phyloP scores from a whole-genome alignment of 2,113 vertebrate species.

The Columba janthina region DNA sequence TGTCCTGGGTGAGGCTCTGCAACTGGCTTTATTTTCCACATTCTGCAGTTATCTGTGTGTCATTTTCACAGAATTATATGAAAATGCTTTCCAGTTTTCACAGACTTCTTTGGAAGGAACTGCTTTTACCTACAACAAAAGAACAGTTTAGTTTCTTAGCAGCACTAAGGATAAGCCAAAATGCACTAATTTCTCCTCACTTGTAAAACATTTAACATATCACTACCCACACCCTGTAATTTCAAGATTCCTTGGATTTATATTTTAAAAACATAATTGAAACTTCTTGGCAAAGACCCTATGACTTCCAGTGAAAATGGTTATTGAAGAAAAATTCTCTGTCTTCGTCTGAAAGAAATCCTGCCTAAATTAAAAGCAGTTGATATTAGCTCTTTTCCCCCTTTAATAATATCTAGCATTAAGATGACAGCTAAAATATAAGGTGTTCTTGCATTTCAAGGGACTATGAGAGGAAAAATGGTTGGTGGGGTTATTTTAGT shows the following conservation, averaged over 20 bases:
- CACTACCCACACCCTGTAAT: conserved; percentile 65
- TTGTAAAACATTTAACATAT: conserved; percentile 70
- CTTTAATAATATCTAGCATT: conserved; percentile 43
- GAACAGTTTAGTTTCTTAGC: conserved; percentile 51
- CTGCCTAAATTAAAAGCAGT: conserved; percentile 48
- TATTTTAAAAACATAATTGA: conserved; percentile 66
- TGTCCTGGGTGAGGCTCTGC: conserved; percentile 26
- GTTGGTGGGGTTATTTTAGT: conserved; percentile 40
- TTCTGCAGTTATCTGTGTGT: conserved; percentile 2
- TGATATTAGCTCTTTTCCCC: conserved; percentile 62
- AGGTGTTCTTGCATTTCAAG: conserved; percentile 38
- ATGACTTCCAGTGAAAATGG: conserved; percentile 48
- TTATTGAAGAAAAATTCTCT: conserved; percentile 37
- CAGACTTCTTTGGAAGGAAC: conserved; percentile 12
- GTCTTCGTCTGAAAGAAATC: conserved; percentile 32
- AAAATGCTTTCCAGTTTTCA: conserved; percentile 39
- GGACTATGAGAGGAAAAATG: not conserved
- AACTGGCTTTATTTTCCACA: not conserved
- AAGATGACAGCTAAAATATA: conserved; percentile 36
- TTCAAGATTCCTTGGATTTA: conserved; percentile 64
- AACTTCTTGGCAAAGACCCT: conserved; percentile 43
- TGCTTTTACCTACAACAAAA: conserved; percentile 37
- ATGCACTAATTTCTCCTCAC: conserved; percentile 59
- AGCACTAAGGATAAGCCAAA: conserved; percentile 38
- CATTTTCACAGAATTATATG: conserved; percentile 14